Evolutionary conservation across 2,888 invertebrate species (phyloP), one percentile per base, ranked within the genome.

Genomic region (Doris montereyensis): DNA sequence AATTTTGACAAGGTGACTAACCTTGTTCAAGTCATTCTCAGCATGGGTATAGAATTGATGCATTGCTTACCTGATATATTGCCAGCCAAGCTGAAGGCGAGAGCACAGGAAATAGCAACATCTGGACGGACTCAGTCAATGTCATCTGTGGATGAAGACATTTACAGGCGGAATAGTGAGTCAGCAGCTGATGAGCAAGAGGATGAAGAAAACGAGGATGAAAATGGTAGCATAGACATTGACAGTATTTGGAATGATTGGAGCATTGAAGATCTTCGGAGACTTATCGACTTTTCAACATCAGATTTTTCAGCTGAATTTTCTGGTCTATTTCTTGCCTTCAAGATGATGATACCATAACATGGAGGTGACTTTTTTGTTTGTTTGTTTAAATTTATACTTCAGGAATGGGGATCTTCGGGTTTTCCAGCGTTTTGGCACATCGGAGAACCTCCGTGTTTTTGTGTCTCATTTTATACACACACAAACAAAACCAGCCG

Each of bases 1-100:
- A 97, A 97, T 92, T 95, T 96, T 92, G 97, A 97, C 90, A 94
- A 96, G 85, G 96, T 97, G 91, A 96, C 96, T 91, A 93, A 95
- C 88, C 93, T 97, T 86, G 95, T 97, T 58, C 97, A 97, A 91
- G 95, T 96, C 83, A 94, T 97, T 86, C 94, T 97, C 81, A 95
- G 95, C 87, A 93, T 96, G 85, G 95, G 96, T 72, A 95, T 97
- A 80, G 95, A 95, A 90, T 95, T 97, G 91, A 93, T 97, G 73
- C 88, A 89, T 76, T 86, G 87, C 8, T 81, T 90, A 58, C 90
- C 90, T 65, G 86, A 85, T 13, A 77, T 77, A 34, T 65, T 80
- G 41, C 73, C 76, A 17, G 34, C 41, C 2, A 79, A 79, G 58
- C 76, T 79, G 26, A 75, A 62, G 32, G 65, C 52, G 3, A 79